Base-by-base conservation (phyloP, 2,888 invertebrate genomes). In the Entomobrya multifasciata region DNA sequence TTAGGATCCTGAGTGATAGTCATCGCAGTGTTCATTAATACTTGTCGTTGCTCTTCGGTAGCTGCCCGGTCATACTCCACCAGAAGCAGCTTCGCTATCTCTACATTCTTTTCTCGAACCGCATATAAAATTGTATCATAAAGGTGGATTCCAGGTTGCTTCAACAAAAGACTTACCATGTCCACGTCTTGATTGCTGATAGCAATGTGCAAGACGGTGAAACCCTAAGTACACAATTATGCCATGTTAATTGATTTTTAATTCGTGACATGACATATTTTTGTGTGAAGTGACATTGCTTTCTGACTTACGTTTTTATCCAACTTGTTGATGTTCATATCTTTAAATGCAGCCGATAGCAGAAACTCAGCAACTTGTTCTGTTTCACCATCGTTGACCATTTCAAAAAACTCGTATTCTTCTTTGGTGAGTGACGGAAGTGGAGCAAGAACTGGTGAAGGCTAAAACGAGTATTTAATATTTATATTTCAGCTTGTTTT, bases 181-280 rank as follows among this genome's bases (percentile, higher is more conserved):
- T 65, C 76, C 17, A 88, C 88, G 36, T 90, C 88, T 79, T 88
- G 83, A 0, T 86, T 49, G 0, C 76, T 82, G 4, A 90, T 86
- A 25, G 90, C 89, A 11, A 85, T 11, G 55, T 90, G 90, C 5
- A 88, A 81, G 11, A 84, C 81, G 0, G 89, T 83, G 67, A 83
- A 89, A 5, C 90, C 90, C 89, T 89, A 36, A 36, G 36, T 36
- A 6, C 4, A 36, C 36, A 36, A 36, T 60, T 27, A 4, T 49
- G n/a, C n/a, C n/a, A 36, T 8, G 15, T n/a, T 70, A 8, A 30
- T 22, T 62, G 27, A 17, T 10, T 13, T 36, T 5, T 70, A 3
- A 70, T 6, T 74, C 8, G 5, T 36, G 36, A 36, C 8, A 6
- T 36, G 4, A 36, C 8, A 6, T 6, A 8, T 36, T 36, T 36